Evolutionary conservation across 2,113 vertebrate genomes (phyloP).

Genomic region (Nycticebus coucang): DNA sequence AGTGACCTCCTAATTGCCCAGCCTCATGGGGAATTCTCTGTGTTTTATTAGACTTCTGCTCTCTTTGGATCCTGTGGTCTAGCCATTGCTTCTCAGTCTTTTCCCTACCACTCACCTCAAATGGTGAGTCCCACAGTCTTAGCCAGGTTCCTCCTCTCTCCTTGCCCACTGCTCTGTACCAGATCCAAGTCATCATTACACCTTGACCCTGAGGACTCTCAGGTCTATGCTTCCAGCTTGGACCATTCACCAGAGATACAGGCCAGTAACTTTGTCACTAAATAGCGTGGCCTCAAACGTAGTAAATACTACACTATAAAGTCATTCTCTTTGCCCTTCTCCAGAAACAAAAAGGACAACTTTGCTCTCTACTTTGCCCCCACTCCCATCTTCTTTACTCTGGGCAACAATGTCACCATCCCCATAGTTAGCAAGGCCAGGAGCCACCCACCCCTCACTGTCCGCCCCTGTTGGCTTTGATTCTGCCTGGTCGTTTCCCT

Average conservation of each 20-base stretch:
- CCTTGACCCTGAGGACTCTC: too few relatives aligned
- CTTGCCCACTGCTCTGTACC: too few relatives aligned
- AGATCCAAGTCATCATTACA: not conserved
- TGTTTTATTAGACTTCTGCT: not conserved
- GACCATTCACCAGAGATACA: not conserved
- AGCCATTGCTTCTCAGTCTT: not conserved
- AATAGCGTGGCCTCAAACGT: accelerated
- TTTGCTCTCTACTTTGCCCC: not conserved
- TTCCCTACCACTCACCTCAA: not conserved
- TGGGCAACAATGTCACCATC: not conserved
- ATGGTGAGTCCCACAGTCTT: not conserved
- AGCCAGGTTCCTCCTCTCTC: not conserved
- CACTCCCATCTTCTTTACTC: not conserved
- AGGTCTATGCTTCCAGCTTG: not conserved
- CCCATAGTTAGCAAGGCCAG: not conserved
- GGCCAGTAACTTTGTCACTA: not conserved
- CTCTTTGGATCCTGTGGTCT: not conserved
- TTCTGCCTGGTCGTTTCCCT: not conserved
- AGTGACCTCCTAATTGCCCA: not conserved
- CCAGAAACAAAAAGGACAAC: not conserved
- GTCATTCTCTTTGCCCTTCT: not conserved
- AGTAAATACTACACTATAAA: not conserved
- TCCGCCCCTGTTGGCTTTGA: not conserved
- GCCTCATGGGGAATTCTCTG: not conserved
- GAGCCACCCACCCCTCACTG: not conserved